Conservation (phyloP, 1,140 invertebrate species). For the Uloborus diversus region DNA sequence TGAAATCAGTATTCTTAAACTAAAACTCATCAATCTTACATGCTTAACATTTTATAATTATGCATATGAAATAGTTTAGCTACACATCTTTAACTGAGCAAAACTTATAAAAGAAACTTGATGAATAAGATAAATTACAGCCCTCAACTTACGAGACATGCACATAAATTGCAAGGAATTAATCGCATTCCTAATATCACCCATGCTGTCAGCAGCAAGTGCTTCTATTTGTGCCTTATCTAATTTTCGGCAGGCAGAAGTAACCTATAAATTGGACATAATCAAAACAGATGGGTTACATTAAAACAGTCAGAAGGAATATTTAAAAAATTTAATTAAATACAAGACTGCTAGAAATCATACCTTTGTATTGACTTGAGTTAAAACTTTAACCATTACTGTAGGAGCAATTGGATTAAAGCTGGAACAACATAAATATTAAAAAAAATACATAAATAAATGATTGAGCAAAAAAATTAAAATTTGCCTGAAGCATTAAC, state of each 20-base stretch:
- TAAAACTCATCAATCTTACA: no score
- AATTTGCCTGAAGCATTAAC: no score
- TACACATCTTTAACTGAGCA: neutral
- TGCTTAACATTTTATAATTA: no score
- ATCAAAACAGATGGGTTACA: neutral
- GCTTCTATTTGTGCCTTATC: slow-evolving; percentile 10
- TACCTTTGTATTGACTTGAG: slow-evolving; percentile 33
- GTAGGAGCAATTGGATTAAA: slow-evolving; percentile 43
- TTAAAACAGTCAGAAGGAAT: neutral
- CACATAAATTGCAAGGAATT: slow-evolving; percentile 31
- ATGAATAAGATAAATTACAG: no score
- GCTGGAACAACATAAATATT: neutral
- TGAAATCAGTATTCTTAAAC: no score
- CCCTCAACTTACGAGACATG: slow-evolving; percentile 22
- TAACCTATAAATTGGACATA: neutral
- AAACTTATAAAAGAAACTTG: neutral
- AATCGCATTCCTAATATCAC: slow-evolving; percentile 42
- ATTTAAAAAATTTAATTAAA: neutral
- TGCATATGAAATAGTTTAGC: no score
- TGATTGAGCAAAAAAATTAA: no score
- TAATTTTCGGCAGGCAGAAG: neutral
- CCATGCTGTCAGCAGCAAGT: slow-evolving; percentile 20
- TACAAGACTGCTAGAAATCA: neutral
- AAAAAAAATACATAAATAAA: no score
- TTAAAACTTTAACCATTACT: slow-evolving; percentile 21